Conservation (phyloP, 2,888 invertebrate genomes). For the Fragum fragum region DNA sequence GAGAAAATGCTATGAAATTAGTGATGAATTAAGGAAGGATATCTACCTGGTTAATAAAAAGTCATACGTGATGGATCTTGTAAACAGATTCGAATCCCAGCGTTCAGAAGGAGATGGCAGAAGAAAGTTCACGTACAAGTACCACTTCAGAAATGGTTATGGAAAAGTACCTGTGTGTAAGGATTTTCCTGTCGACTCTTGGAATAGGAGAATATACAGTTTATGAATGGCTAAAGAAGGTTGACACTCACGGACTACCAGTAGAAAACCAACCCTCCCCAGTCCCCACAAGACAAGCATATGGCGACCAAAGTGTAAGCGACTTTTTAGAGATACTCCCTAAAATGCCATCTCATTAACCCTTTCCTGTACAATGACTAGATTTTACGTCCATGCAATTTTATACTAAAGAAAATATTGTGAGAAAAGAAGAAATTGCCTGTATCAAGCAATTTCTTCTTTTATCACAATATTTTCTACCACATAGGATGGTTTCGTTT, state of each 20-base stretch:
- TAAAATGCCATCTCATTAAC: no score
- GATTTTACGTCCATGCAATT: no score
- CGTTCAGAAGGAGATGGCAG: constrained; percentile 4
- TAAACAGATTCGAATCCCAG: neutral
- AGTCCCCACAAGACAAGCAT: constrained; percentile 4
- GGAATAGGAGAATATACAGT: constrained; percentile 31
- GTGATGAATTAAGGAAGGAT: neutral
- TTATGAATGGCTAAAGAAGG: constrained; percentile 33
- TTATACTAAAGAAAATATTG: no score
- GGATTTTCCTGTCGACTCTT: constrained; percentile 33
- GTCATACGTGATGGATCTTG: constrained; percentile 24
- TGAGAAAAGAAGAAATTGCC: no score
- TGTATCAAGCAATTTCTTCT: no score
- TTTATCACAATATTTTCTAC: no score
- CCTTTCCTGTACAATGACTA: no score
- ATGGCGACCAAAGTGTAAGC: constrained; percentile 13
- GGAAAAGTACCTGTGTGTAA: constrained; percentile 26
- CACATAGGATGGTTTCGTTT: no score
- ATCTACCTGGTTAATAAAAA: constrained; percentile 45
- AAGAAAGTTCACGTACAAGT: constrained; percentile 5
- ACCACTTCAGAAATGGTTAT: neutral
- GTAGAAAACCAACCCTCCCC: neutral
- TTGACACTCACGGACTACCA: constrained; percentile 8
- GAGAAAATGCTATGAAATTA: neutral
- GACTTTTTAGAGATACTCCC: no score